phyloP scores from a whole-genome alignment of 2,113 vertebrate genomes.

The Kryptolebias marmoratus region DNA sequence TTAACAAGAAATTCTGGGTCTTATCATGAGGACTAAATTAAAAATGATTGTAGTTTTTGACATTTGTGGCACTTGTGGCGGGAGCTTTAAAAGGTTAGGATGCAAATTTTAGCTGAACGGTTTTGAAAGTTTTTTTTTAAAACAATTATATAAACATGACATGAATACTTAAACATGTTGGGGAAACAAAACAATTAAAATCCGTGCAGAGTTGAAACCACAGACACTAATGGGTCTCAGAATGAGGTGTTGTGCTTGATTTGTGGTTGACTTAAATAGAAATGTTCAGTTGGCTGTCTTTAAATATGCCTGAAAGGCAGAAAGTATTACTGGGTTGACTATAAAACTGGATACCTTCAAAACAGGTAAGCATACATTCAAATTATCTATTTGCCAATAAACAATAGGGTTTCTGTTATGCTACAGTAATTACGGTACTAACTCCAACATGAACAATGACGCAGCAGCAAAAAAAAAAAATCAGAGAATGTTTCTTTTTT shows the following conservation, averaged over 20 bases:
- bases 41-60: neutral
- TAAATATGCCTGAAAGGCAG: neutral
- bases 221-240: neutral
- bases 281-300: neutral
- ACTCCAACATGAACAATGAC: neutral
- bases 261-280: constrained; percentile 4
- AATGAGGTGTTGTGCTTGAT: neutral
- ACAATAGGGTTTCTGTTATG: neutral
- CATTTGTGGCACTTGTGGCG: no score
- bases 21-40: no score
- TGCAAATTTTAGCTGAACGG: neutral
- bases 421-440: constrained; percentile 17
- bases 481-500: constrained; percentile 34
- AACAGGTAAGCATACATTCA: neutral
- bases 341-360: neutral
- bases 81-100: neutral
- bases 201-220: neutral
- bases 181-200: neutral
- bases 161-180: neutral
- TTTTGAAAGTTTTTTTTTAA: neutral
- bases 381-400: neutral
- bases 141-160: no score
- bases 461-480: constrained; percentile 18
- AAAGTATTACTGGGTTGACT: neutral
- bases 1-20: neutral